These are phyloP conservation scores for Oncorhynchus mykiss DNA, from an alignment of 2,113 vertebrate genomes.

Conservation along the genomic window DNA sequence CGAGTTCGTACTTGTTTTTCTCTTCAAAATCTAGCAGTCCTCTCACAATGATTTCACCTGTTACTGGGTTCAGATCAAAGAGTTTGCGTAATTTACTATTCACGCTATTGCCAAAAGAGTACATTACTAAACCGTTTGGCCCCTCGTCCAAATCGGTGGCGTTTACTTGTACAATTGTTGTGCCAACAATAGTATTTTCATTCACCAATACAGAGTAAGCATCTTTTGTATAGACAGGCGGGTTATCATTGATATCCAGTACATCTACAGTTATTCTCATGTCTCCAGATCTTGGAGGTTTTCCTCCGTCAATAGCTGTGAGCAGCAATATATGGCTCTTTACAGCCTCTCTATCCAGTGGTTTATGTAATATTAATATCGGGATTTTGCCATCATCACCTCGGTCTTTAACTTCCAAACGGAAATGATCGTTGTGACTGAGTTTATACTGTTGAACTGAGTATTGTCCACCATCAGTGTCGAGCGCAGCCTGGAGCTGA, in stretches of 20 bases:
- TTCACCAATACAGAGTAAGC: constrained; percentile 21
- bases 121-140: constrained; percentile 32
- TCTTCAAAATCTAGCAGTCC: constrained; percentile 42
- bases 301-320: neutral
- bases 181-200: constrained; percentile 35
- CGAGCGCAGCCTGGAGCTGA: constrained; percentile 70
- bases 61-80: constrained; percentile 29
- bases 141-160: constrained; percentile 46
- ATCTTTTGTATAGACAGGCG: constrained; percentile 34
- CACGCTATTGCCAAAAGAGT: constrained; percentile 39
- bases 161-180: constrained; percentile 31
- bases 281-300: neutral
- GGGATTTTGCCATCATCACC: constrained; percentile 58
- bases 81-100: constrained; percentile 4
- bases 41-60: constrained; percentile 40
- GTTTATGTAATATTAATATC: constrained; percentile 61
- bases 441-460: constrained; percentile 71
- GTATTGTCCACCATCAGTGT: constrained; percentile 71
- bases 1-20: constrained; percentile 47
- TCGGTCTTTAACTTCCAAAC: constrained; percentile 58
- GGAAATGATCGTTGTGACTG: constrained; percentile 61
- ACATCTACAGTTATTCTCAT: constrained; percentile 6
- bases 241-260: constrained; percentile 26
- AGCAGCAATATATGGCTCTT: neutral
- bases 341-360: constrained; percentile 52